phyloP scores from a whole-genome alignment of 2,113 vertebrate species.

The Melospiza georgiana region DNA sequence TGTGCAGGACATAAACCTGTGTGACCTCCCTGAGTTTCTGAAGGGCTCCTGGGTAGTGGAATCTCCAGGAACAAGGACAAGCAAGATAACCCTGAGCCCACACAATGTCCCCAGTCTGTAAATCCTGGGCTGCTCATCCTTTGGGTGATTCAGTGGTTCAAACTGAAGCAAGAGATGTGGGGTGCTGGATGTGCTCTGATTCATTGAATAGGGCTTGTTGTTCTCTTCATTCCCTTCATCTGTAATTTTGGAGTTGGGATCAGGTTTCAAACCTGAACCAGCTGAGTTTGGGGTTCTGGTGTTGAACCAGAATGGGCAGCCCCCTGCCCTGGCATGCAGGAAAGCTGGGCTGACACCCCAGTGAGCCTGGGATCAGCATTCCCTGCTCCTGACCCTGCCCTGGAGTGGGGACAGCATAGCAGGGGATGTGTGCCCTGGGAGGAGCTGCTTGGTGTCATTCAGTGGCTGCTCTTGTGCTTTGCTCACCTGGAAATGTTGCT shows the following conservation, averaged over 20 bases:
- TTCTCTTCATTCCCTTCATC: neutral
- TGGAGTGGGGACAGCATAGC: neutral
- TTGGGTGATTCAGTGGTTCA: too few relatives aligned
- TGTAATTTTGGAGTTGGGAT: neutral
- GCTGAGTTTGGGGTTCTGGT: neutral
- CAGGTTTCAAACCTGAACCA: neutral
- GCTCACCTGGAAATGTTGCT: neutral
- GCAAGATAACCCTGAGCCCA: neutral
- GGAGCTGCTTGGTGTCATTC: neutral
- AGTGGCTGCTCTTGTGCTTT: neutral
- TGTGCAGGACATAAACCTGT: neutral
- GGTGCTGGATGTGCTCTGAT: neutral
- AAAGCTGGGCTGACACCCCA: neutral
- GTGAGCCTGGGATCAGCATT: neutral
- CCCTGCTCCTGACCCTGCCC: neutral
- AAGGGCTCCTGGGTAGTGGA: neutral
- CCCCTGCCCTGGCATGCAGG: neutral
- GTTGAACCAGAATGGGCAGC: neutral
- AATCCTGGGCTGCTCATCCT: neutral
- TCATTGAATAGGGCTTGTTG: neutral
- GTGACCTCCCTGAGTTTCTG: neutral
- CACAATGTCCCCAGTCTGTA: accelerated
- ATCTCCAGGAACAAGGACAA: neutral
- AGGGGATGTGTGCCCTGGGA: neutral
- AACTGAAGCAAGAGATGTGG: too few relatives aligned